Evolutionary conservation across 2,888 invertebrate species (phyloP).

Genomic region (Ephialtes manifestator): DNA sequence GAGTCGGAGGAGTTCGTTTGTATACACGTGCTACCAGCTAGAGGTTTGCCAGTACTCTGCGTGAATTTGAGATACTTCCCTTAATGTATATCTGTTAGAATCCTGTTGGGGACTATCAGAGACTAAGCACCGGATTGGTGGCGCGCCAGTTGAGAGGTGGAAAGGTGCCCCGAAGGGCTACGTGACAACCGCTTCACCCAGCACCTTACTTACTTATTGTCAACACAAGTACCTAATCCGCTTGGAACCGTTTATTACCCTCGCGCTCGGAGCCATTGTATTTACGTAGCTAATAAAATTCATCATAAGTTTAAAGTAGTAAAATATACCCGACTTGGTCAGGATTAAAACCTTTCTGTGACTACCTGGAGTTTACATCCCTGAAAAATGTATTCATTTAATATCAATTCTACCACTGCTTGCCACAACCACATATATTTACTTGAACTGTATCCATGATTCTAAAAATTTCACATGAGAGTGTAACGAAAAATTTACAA

Average conservation of each 20-base stretch:
- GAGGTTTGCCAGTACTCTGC: not conserved
- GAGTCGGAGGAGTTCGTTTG: slow-evolving; percentile 11
- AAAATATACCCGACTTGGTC: slow-evolving; percentile 2
- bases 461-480: no score
- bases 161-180: slow-evolving; percentile 4
- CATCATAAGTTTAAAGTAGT: not conserved
- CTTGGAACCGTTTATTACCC: not conserved
- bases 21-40: not conserved
- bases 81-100: slow-evolving; percentile 1
- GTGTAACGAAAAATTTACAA: no score
- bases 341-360: not conserved
- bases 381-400: not conserved
- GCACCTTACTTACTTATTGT: not conserved
- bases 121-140: slow-evolving; percentile 9
- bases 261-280: not conserved
- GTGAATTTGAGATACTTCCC: not conserved
- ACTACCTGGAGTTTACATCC: not conserved
- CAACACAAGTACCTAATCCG: not conserved
- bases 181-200: not conserved
- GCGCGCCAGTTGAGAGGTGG: not conserved
- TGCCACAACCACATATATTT: no score
- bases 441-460: no score
- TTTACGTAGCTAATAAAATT: not conserved
- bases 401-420: not conserved
- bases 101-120: not conserved